Evolutionary conservation across 2,888 invertebrate genomes (phyloP).

Genomic region (Cephus pygmeus): DNA sequence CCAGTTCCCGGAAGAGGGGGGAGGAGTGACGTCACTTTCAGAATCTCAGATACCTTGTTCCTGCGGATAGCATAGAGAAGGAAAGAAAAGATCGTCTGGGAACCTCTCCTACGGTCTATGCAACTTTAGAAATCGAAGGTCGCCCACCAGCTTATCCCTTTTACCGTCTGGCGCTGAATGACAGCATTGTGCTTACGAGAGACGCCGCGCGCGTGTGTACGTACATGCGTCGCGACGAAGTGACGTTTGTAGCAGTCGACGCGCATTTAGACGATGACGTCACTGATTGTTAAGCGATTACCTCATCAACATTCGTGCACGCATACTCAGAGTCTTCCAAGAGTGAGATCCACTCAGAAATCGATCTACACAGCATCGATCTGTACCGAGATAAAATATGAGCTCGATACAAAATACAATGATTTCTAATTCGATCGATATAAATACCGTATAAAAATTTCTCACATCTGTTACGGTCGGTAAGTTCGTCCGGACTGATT

Average conservation of each 20-base stretch:
- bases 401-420: neutral
- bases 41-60: neutral
- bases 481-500: neutral
- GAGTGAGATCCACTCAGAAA: neutral
- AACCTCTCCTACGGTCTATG: neutral
- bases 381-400: neutral
- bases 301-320: constrained; percentile 34
- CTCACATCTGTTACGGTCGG: no score
- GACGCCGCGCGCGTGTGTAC: neutral
- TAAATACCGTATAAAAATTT: no score
- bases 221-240: neutral
- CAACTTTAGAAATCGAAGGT: neutral
- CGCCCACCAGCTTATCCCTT: neutral
- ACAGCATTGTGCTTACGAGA: neutral
- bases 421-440: neutral
- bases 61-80: neutral
- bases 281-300: constrained; percentile 50
- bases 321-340: neutral
- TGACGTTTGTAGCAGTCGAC: constrained; percentile 14
- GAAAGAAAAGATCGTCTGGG: neutral
- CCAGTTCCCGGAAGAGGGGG: neutral
- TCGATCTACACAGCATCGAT: neutral
- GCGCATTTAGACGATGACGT: constrained; percentile 54
- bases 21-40: neutral
- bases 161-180: neutral